Conservation (phyloP, 1,140 invertebrate species). For the Ectropis grisescens region DNA sequence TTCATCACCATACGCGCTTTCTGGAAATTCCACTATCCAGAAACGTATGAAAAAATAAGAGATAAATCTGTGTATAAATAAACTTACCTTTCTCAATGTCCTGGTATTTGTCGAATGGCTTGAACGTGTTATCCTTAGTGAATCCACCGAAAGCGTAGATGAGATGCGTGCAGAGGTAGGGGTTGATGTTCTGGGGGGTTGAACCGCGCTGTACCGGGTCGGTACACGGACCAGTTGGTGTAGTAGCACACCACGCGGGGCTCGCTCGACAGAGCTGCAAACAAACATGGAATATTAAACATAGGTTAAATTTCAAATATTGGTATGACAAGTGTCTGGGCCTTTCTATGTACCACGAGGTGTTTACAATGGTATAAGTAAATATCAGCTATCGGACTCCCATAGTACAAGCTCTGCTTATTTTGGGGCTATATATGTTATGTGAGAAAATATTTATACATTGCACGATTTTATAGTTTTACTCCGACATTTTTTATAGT, state of each 20-base stretch:
- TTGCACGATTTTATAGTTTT: too few relatives aligned
- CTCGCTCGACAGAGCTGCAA: slow-evolving; percentile 38
- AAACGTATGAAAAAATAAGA: too few relatives aligned
- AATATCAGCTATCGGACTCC: too few relatives aligned
- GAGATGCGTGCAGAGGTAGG: slow-evolving; percentile 94
- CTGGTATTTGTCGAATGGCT: slow-evolving; percentile 95
- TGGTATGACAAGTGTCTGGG: background rate
- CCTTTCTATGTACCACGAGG: background rate
- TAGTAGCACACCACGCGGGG: slow-evolving; percentile 91
- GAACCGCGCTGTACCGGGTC: slow-evolving; percentile 90
- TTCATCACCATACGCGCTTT: too few relatives aligned
- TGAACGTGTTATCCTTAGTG: slow-evolving; percentile 90
- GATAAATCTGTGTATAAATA: too few relatives aligned
- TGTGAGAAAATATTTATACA: too few relatives aligned
- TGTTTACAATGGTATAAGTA: background rate
- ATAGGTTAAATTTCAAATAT: background rate
- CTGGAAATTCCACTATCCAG: too few relatives aligned
- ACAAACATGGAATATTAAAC: slow-evolving; percentile 1
- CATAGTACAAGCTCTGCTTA: too few relatives aligned
- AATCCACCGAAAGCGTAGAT: slow-evolving; percentile 95
- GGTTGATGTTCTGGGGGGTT: slow-evolving; percentile 96
- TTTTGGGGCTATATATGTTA: too few relatives aligned
- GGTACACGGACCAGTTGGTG: slow-evolving; percentile 94
- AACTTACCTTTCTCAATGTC: slow-evolving; percentile 92
- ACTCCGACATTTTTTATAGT: too few relatives aligned